Base-by-base conservation (phyloP, 2,113 vertebrate species). In the Alligator mississippiensis region DNA sequence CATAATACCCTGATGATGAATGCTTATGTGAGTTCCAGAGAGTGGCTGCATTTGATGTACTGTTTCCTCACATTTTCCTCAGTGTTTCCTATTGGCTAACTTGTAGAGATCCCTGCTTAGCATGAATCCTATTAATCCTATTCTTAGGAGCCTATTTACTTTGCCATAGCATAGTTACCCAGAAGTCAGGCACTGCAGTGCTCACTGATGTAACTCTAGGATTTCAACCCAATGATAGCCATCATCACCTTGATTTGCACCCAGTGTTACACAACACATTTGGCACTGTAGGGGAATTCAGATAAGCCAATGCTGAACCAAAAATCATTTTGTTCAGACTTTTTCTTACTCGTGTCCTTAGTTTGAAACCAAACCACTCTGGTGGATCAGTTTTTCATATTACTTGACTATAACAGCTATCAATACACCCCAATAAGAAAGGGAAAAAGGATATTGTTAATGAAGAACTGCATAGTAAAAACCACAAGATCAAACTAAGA, bases 351-450 rank as follows among this genome's bases (percentile, higher is more conserved):
- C 27, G 62, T 79, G 60, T 64, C 25, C 63, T 27, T 19, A 4
- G 6, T 83, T 34, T 68, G 72, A 92, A 87, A 60, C n/a, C n/a
- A 47, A 72, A 6, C 30, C 30, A 66, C 55, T 54, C 62, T 24
- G 5, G 22, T 27, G 11, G 54, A 63, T 30, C 66, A 76, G 30
- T n/a, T 59, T 94, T n/a, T 70, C 27, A 38, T 91, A 18, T 95
- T 63, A 55, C 22, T 38, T 70, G 15, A 24, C 13, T n/a, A 22
- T 5, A 30, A 78, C 27, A 60, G 38, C 63, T 22, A 1, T 6
- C 34, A 18, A 10, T 93, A 93, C 94, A 94, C 91, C 93, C 96
- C 96, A 92, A 89, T 88, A 92, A 85, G n/a, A 88, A 82, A 82
- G 87, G 24, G 38, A 17, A 88, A 79, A 82, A 80, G 74, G 13